Evolutionary conservation across 2,797 vertebrate genomes (phyloP).

Genomic region (Darevskia mixta): DNA sequence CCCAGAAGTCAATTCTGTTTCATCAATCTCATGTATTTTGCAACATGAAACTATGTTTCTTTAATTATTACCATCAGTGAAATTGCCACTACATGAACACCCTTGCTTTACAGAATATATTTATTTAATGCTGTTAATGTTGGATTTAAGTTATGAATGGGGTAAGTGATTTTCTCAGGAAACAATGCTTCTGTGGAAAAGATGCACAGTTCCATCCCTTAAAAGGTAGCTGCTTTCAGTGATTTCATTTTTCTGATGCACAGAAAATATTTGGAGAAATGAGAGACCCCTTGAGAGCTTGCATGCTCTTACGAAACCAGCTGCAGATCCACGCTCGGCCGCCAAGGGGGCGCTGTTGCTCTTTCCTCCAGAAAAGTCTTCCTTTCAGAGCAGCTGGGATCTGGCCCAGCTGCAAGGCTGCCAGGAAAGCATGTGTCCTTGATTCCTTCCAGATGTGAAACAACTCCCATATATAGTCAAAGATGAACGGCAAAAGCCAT

Average conservation of each 20-base stretch:
- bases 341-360: constrained; percentile 53
- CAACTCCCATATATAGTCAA: constrained; percentile 57
- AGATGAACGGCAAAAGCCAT: constrained; percentile 37
- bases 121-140: not conserved
- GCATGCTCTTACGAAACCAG: not conserved
- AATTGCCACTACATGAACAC: not conserved
- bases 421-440: constrained; percentile 50
- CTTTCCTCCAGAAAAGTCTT: constrained; percentile 11
- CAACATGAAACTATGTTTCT: not conserved
- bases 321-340: constrained; percentile 10
- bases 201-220: not conserved
- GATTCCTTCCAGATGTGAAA: constrained; percentile 61
- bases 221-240: not conserved
- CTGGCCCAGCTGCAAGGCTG: constrained; percentile 46
- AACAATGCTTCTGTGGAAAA: not conserved
- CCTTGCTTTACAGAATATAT: not conserved
- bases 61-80: not conserved
- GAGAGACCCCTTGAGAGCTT: not conserved
- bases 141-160: not conserved
- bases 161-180: not conserved
- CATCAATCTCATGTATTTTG: not conserved
- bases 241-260: not conserved
- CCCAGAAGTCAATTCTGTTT: not conserved
- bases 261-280: not conserved
- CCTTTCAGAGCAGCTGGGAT: constrained; percentile 31